Evolutionary conservation across 30 jellyfish, hydroid and myxozoan species (phyloP).

Genomic region (Turritopsis dohrnii): DNA sequence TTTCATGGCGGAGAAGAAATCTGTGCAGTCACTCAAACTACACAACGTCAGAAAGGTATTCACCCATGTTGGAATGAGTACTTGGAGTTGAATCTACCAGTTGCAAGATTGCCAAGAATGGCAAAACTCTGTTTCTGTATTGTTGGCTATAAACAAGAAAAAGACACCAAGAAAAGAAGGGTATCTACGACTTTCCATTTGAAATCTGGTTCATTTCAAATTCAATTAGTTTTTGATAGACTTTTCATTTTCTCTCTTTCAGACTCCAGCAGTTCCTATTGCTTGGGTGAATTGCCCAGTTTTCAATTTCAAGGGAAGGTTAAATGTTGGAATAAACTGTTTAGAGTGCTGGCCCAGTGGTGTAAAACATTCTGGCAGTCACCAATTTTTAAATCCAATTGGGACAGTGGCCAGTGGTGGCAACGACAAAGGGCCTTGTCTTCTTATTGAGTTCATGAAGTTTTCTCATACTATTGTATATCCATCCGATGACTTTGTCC

Average conservation of each 20-base stretch:
- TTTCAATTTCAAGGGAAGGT: constrained; percentile 69
- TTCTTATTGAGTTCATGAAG: constrained; percentile 62
- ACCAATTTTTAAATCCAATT: constrained; percentile 52
- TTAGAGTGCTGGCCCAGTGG: constrained; percentile 67
- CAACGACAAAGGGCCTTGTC: constrained; percentile 67
- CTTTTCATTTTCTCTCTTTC: background rate
- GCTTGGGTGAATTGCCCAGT: constrained; percentile 81
- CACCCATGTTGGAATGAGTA: constrained; percentile 74
- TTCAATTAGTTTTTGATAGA: background rate
- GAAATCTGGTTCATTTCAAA: no score
- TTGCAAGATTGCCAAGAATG: constrained; percentile 78
- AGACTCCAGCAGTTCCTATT: constrained; percentile 75
- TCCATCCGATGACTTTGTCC: constrained; percentile 68
- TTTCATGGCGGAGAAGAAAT: constrained; percentile 88
- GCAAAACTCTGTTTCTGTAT: constrained; percentile 82
- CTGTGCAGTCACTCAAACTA: constrained; percentile 53
- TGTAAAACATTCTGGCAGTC: background rate
- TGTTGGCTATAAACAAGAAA: constrained; percentile 43
- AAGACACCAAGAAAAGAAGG: constrained; percentile 33
- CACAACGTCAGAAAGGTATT: constrained; percentile 38
- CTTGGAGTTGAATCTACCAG: constrained; percentile 61
- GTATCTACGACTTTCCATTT: no score
- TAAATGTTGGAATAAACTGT: constrained; percentile 48
- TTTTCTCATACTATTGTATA: constrained; percentile 72
- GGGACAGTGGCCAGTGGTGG: constrained; percentile 78